Evolutionary conservation across 2,797 vertebrate genomes (phyloP).

Genomic region (Scolopax bukidnonensis): DNA sequence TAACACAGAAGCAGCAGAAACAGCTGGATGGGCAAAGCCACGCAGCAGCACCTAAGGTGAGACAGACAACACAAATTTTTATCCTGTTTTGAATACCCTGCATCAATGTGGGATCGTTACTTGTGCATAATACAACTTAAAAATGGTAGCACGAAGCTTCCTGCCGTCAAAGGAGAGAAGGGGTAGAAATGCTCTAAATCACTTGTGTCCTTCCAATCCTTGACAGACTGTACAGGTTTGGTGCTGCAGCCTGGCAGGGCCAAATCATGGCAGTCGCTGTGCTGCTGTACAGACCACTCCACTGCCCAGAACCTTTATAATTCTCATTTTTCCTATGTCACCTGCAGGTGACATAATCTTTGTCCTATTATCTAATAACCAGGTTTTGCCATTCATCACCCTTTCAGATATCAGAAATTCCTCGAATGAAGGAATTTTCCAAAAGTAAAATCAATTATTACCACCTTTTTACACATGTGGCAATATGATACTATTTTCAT

Average conservation of each 20-base stretch:
- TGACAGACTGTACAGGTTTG: not conserved
- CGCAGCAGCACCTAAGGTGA: not conserved
- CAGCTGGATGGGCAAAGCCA: not conserved
- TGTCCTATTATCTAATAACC: not conserved
- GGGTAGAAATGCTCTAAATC: not conserved
- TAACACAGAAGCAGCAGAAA: not conserved
- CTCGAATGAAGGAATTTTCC: not conserved
- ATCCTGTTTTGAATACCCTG: not conserved
- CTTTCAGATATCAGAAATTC: not conserved
- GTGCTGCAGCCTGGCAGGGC: rapidly evolving
- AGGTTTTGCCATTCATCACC: not conserved
- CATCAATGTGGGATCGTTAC: not conserved
- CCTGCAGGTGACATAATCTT: not conserved
- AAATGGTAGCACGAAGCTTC: not conserved
- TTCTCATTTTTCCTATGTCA: not conserved
- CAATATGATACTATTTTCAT: not conserved
- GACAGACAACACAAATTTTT: not conserved
- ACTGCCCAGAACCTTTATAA: not conserved
- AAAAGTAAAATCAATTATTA: not conserved
- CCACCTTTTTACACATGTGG: not conserved
- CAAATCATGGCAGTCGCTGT: too few relatives aligned
- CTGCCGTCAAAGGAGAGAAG: not conserved
- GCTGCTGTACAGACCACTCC: not conserved
- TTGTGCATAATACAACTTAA: not conserved
- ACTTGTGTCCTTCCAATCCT: not conserved